Evolutionary conservation across 2,113 vertebrate species (phyloP).

Genomic region (Antechinus stuartii): DNA sequence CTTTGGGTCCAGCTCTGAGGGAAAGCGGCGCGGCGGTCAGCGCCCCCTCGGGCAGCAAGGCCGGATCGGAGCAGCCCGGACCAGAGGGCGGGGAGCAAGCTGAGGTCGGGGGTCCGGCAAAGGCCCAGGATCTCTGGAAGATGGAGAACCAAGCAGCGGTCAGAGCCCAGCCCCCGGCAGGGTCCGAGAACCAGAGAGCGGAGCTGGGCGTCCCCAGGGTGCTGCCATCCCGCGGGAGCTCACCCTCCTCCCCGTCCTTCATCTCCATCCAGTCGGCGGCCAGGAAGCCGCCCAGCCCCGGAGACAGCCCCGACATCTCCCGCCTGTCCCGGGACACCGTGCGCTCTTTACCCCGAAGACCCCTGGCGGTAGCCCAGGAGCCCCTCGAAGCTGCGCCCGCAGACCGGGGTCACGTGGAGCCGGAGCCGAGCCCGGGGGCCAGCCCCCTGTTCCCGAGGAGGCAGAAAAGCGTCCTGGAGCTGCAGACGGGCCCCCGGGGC

Average conservation of each 20-base stretch:
- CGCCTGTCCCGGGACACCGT: background rate
- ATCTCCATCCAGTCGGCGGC: conserved; percentile 91
- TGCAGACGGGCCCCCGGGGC: conserved; percentile 83
- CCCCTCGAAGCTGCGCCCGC: conserved; percentile 4
- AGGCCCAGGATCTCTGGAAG: conserved; percentile 63
- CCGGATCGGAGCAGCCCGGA: conserved; percentile 63
- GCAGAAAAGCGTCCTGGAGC: conserved; percentile 88
- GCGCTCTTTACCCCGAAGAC: background rate
- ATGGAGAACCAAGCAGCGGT: conserved; percentile 63
- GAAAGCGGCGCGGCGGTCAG: conserved; percentile 87
- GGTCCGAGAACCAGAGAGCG: conserved; percentile 50
- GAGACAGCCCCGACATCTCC: background rate
- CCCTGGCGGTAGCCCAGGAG: too few species aligned
- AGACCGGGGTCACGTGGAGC: background rate
- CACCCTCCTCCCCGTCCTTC: conserved; percentile 90
- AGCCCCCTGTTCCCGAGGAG: conserved; percentile 77
- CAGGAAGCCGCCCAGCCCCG: conserved; percentile 81
- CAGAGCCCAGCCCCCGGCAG: conserved; percentile 46
- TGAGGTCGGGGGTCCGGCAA: conserved; percentile 4
- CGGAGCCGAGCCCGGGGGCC: conserved; percentile 47
- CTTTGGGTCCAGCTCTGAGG: conserved; percentile 23
- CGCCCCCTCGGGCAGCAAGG: conserved; percentile 85
- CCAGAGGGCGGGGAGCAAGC: conserved; percentile 32
- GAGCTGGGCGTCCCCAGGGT: conserved; percentile 59
- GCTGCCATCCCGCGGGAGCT: conserved; percentile 79